Conservation (phyloP, 2,888 invertebrate genomes). For the Notocelia uddmanniana region DNA sequence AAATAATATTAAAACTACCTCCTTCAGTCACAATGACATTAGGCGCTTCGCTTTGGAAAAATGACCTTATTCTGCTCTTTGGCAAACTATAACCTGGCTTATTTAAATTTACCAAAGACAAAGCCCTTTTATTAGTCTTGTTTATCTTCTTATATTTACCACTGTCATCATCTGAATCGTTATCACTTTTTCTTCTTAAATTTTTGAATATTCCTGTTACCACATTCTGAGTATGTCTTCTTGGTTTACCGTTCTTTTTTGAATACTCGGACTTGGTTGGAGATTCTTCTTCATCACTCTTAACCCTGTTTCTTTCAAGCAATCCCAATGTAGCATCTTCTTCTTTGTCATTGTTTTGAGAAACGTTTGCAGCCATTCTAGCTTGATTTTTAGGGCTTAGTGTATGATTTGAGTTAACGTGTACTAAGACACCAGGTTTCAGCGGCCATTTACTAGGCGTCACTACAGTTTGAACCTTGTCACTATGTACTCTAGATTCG, state of each 20-base stretch:
- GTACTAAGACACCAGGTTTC: conserved; percentile 94
- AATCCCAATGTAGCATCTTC: conserved; percentile 72
- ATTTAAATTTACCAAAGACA: conserved; percentile 73
- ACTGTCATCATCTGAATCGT: conserved; percentile 78
- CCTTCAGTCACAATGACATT: conserved; percentile 83
- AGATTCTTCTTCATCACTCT: conserved; percentile 55
- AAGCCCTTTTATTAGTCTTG: conserved; percentile 78
- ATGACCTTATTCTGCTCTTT: conserved; percentile 73
- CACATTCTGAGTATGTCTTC: conserved; percentile 66
- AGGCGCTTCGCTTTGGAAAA: conserved; percentile 80
- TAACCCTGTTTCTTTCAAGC: conserved; percentile 71
- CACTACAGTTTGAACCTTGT: conserved; percentile 68
- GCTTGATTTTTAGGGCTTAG: conserved; percentile 85
- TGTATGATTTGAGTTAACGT: conserved; percentile 94
- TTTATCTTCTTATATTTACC: conserved; percentile 81
- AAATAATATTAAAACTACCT: conserved; percentile 68
- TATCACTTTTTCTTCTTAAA: conserved; percentile 69
- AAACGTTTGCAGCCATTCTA: conserved; percentile 58
- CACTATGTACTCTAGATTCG: conserved; percentile 62
- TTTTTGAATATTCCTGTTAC: conserved; percentile 74
- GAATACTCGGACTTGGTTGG: conserved; percentile 69
- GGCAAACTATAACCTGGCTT: conserved; percentile 71
- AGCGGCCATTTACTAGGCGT: conserved; percentile 93
- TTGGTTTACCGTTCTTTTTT: conserved; percentile 74
- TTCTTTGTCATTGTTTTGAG: conserved; percentile 52